These are phyloP conservation scores for Caenorhabditis macrosperma DNA, from an alignment of 2,888 invertebrate genomes.

Conservation along the genomic window DNA sequence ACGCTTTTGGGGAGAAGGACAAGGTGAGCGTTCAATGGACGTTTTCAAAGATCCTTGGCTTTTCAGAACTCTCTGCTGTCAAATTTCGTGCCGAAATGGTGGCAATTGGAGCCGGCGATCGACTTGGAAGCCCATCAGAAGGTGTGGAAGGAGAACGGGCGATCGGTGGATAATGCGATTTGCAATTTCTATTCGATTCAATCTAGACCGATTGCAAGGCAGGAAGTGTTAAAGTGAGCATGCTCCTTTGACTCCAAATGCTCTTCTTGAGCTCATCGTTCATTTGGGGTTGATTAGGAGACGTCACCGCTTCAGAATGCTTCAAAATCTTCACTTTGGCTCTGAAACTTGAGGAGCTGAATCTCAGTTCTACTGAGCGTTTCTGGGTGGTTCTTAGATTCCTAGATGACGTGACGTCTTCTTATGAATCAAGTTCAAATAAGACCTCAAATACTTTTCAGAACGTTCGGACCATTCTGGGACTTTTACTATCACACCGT, in stretches of 20 bases:
- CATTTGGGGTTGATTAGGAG: too few relatives aligned
- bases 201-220: neutral
- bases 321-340: too few relatives aligned
- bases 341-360: too few relatives aligned
- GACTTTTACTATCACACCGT: neutral
- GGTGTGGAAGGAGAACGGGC: neutral
- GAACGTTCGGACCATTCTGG: slow-evolving; percentile 21
- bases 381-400: too few relatives aligned
- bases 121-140: neutral
- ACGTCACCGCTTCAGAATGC: too few relatives aligned
- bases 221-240: neutral
- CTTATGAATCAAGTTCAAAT: neutral
- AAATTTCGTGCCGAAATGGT: slow-evolving; percentile 22
- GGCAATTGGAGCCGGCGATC: slow-evolving; percentile 9
- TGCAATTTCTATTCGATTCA: slow-evolving; percentile 1
- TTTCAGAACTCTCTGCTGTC: slow-evolving; percentile 17
- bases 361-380: too few relatives aligned
- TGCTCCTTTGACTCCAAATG: too few relatives aligned
- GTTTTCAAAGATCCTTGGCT: too few relatives aligned
- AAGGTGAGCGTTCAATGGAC: neutral
- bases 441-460: neutral
- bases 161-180: neutral
- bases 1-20: neutral
- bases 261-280: too few relatives aligned
- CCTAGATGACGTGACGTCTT: neutral